Base-by-base conservation (phyloP, 2,797 vertebrate species). In the Remorina albescens region DNA sequence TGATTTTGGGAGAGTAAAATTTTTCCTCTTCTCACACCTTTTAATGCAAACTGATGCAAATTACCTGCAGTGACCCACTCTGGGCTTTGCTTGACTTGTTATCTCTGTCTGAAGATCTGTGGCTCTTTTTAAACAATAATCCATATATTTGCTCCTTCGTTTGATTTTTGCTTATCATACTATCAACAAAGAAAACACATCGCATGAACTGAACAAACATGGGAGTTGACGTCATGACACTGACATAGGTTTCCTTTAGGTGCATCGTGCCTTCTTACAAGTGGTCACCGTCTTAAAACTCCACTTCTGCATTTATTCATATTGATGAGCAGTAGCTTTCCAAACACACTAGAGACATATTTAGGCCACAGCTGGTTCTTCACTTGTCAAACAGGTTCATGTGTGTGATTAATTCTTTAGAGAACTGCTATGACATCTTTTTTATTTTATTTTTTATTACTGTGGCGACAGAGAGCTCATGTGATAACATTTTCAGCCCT, bases 111-210 rank as follows among this genome's bases (percentile, higher is more conserved):
- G 26, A 79, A 34, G 32, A 65, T 68, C 37, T 21, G 16, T 13
- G 36, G n/a, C 46, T 67, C 34, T 32, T 25, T 61, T 51, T 26
- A 19, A 34, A 46, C 42, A 5, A 37, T 7, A 39, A 84, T 84
- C 78, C 36, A 81, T 77, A 67, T 2, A 5, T 50, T 9, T 63
- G 55, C 60, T 76, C 18, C 61, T 80, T 57, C 59, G 44, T 76
- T 73, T 83, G 58, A 75, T 57, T 53, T 78, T 81, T 80, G 81
- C 44, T 72, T 63, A 32, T 75, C 28, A 0, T 10, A 2, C 46
- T 23, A 59, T 60, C 13, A 18, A 47, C 68, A 70, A 36, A 74
- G 62, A 66, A 63, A 72, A 63, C 55, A 66, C 10, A 28, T 13
- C 0, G 1, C 12, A 44, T 49, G 64, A 72, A 58, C 28, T 54